phyloP scores from a whole-genome alignment of 2,113 vertebrate genomes.

The Mungos mungo region DNA sequence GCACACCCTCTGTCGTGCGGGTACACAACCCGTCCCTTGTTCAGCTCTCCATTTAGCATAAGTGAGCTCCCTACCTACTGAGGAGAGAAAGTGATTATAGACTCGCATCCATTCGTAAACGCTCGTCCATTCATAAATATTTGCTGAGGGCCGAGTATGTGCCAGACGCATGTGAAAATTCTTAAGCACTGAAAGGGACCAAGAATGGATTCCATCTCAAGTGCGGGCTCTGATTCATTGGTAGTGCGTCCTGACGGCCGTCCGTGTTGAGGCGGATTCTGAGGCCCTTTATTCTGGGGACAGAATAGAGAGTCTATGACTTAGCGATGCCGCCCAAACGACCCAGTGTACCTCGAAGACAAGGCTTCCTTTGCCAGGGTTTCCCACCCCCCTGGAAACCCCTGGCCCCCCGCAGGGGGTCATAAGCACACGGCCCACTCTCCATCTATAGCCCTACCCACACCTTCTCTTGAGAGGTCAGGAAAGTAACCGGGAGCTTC shows the following conservation, averaged over 20 bases:
- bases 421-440: not conserved
- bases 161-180: not conserved
- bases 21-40: not conserved
- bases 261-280: not conserved
- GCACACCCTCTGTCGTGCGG: not conserved
- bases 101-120: not conserved
- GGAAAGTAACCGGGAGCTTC: not conserved
- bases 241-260: not conserved
- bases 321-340: accelerated
- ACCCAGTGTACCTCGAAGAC: not conserved
- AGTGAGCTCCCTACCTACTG: not conserved
- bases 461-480: not conserved
- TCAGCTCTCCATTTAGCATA: not conserved
- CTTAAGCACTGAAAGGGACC: not conserved
- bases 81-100: not conserved
- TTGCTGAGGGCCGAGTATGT: not conserved
- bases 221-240: not conserved
- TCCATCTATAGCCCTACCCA: not conserved
- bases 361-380: not conserved
- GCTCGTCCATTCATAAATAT: not conserved
- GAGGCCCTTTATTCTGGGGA: not conserved
- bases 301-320: not conserved
- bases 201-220: not conserved
- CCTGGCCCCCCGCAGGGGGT: accelerated
- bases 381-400: not conserved